phyloP scores from a whole-genome alignment of 2,113 vertebrate species.

The Hystrix brachyura region DNA sequence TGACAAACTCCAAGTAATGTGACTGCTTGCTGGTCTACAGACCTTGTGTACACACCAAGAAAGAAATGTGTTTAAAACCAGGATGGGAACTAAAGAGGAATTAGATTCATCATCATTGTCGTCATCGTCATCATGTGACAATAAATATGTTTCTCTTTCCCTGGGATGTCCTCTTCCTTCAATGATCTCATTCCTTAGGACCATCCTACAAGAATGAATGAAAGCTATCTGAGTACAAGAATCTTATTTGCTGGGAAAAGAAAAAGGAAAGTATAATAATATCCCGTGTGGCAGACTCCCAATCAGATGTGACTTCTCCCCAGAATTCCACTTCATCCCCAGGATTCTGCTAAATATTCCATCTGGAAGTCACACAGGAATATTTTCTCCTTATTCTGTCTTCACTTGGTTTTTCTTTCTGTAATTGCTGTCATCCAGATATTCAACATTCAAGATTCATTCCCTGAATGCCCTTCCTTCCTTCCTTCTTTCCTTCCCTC shows the following conservation, averaged over 20 bases:
- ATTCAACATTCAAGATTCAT: neutral
- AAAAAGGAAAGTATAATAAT: neutral
- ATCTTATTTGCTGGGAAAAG: neutral
- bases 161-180: neutral
- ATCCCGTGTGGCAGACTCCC: neutral
- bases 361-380: neutral
- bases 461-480: neutral
- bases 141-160: neutral
- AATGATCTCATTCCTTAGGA: neutral
- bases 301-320: neutral
- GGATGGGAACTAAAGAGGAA: too few species aligned
- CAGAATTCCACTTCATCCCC: neutral
- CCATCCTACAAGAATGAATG: neutral
- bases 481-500: neutral
- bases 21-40: neutral
- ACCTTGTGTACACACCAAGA: neutral
- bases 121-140: neutral
- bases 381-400: neutral
- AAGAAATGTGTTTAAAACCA: neutral
- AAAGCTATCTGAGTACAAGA: neutral
- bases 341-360: neutral
- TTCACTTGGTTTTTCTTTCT: neutral
- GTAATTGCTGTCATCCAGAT: neutral
- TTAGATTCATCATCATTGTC: neutral
- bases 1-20: neutral